Evolutionary conservation across 2,888 invertebrate genomes (phyloP).

Genomic region (Neoascia interrupta): DNA sequence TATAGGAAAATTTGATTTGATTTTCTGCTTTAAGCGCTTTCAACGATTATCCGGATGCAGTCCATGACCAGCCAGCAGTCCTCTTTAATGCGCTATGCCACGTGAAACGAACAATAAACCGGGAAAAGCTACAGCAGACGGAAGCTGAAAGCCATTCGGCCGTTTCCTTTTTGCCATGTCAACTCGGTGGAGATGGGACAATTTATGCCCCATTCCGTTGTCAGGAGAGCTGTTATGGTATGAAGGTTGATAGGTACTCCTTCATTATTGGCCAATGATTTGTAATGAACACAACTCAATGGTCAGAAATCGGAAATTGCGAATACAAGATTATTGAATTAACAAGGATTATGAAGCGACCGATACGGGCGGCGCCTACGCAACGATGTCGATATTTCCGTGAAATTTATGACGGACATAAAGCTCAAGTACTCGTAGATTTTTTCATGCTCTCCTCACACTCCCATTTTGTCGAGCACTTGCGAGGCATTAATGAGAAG

Average conservation of each 20-base stretch:
- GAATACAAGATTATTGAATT: constrained; percentile 34
- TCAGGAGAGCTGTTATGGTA: constrained; percentile 31
- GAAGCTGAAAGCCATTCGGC: not conserved
- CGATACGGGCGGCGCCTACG: no score
- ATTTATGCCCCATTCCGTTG: constrained; percentile 27
- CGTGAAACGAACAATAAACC: constrained; percentile 2
- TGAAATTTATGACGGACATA: constrained; percentile 4
- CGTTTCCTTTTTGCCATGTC: constrained; percentile 3
- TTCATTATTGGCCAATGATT: constrained; percentile 53
- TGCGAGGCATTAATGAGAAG: not conserved
- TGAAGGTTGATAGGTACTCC: no score
- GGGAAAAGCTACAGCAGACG: not conserved
- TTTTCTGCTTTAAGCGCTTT: constrained; percentile 42
- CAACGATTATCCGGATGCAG: not conserved
- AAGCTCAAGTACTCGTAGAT: not conserved
- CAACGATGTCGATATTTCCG: no score
- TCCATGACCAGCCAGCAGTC: not conserved
- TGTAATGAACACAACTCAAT: constrained; percentile 37
- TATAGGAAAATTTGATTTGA: constrained; percentile 32
- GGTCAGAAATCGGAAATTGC: constrained; percentile 33
- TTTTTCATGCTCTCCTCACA: no score
- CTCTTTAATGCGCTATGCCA: not conserved
- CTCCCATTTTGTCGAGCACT: not conserved
- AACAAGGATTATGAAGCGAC: constrained; percentile 1
- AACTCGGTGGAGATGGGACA: constrained; percentile 1